Percentiles rank a stretch among this genome's conserved stretches.
Conservation (phyloP, 37 sponge, comb jelly and placozoan species). For the Dysidea cf. avara region DNA sequence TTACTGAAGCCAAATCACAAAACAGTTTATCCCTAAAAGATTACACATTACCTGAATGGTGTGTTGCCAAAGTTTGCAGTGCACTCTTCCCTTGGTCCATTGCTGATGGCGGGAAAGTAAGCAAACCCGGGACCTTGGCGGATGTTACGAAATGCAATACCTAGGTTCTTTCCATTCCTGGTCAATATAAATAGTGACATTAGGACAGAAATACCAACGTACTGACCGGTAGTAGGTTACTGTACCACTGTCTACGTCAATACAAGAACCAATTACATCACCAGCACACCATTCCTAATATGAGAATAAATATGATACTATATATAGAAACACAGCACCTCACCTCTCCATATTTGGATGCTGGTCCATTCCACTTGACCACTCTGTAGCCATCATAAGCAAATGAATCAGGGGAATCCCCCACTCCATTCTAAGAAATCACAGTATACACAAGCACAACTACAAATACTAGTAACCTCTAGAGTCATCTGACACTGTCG, state of each 20-base stretch:
- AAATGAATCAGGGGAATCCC: slow-evolving; percentile 38
- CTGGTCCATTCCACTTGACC: slow-evolving; percentile 40
- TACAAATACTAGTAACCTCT: too few relatives aligned
- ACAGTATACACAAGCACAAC: too few relatives aligned
- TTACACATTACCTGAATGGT: slow-evolving; percentile 23
- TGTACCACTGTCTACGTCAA: slow-evolving; percentile 43
- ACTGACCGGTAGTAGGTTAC: slow-evolving; percentile 22
- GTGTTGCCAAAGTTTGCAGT: slow-evolving; percentile 38
- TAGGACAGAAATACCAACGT: too few relatives aligned
- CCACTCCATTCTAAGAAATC: slow-evolving; percentile 20
- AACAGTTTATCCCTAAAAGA: too few relatives aligned
- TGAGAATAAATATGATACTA: too few relatives aligned
- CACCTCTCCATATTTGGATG: slow-evolving; percentile 23
- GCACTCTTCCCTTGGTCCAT: slow-evolving; percentile 31
- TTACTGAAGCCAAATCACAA: too few relatives aligned
- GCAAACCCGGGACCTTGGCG: slow-evolving; percentile 30
- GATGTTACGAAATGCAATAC: slow-evolving; percentile 42
- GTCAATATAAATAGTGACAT: too few relatives aligned
- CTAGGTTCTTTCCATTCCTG: slow-evolving; percentile 35
- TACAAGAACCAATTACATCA: slow-evolving; percentile 46
- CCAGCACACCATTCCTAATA: slow-evolving; percentile 45
- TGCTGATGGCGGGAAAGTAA: slow-evolving; percentile 37
- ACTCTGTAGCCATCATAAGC: slow-evolving; percentile 45
- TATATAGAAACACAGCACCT: too few relatives aligned
- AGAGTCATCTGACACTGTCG: slow-evolving; percentile 3